Evolutionary conservation across 2,113 vertebrate species (phyloP).

Genomic region (Gavialis gangeticus): DNA sequence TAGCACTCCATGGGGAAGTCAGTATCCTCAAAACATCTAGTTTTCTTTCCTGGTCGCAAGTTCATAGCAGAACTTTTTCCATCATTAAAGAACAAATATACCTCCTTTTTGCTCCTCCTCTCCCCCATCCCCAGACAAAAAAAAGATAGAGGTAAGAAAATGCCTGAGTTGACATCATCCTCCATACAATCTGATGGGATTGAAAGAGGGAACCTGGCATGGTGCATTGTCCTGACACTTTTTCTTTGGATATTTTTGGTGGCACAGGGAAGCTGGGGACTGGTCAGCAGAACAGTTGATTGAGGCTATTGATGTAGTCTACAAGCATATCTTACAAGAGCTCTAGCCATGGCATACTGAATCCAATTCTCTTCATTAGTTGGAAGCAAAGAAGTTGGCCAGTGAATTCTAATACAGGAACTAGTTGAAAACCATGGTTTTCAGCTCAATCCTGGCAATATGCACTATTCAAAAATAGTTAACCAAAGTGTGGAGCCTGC

Average conservation of each 20-base stretch:
- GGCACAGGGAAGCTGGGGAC: background rate
- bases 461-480: background rate
- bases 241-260: background rate
- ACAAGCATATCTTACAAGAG: background rate
- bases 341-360: background rate
- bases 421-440: background rate
- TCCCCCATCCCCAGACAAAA: background rate
- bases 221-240: background rate
- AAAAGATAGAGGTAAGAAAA: background rate
- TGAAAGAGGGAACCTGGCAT: background rate
- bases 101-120: background rate
- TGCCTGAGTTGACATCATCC: background rate
- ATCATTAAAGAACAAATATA: background rate
- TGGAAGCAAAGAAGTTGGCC: background rate
- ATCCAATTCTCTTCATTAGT: background rate
- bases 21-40: background rate
- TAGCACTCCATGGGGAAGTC: background rate
- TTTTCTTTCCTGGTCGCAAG: background rate
- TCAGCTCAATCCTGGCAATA: background rate
- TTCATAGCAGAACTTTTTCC: background rate
- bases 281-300: background rate
- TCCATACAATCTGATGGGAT: fast-evolving
- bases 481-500: background rate
- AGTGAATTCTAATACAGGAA: background rate
- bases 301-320: background rate